Base-by-base conservation (phyloP, 2,888 invertebrate species). In the Lepidocyrtinus sp. region DNA sequence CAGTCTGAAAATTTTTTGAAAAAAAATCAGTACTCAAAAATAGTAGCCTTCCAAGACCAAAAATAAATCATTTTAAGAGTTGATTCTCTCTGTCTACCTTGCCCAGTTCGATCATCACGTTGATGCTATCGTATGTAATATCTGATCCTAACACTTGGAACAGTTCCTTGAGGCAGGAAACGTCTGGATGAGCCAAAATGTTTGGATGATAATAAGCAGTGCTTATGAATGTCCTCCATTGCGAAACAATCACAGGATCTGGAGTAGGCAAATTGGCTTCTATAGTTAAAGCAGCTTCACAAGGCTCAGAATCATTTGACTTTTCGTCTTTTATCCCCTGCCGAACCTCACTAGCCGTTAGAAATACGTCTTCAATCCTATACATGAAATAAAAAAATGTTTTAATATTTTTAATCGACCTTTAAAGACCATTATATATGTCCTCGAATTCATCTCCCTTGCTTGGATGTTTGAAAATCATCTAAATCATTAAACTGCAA, bases 141-240 rank as follows among this genome's bases (percentile, higher is more conserved):
- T 78, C 70, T 0, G 70, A 64, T 61, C 83, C 83, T 1, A 83
- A 46, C 15, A 82, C 26, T n/a, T 80, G 61, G 24, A 82, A 77
- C 22, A 83, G 24, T 17, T 83, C 82, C 17, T 79, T 64, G 3
- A 83, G 21, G 62, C 75, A 75, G 0, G 19, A 45, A 21, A 80
- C 75, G 67, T 83, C 83, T 0, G 19, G 45, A 67, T 83, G 83
- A 5, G 70, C 81, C 64, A 83, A 45, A 26, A 83, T 63, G 26
- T 83, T 83, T 7, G 83, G 83, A 75, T 83, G 83, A 26, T 75
- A 75, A 17, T 81, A 81, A 0, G 64, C 77, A 7, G 83, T 63
- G 21, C 75, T 78, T 21, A 83, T 75, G 62, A 83, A 81, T 3
- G 73, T 75, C 50, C 77, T 62, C 83, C 83, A 83, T 36, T 73